phyloP scores from a whole-genome alignment of 2,113 vertebrate genomes.

The Forbesichthys agassizii region DNA sequence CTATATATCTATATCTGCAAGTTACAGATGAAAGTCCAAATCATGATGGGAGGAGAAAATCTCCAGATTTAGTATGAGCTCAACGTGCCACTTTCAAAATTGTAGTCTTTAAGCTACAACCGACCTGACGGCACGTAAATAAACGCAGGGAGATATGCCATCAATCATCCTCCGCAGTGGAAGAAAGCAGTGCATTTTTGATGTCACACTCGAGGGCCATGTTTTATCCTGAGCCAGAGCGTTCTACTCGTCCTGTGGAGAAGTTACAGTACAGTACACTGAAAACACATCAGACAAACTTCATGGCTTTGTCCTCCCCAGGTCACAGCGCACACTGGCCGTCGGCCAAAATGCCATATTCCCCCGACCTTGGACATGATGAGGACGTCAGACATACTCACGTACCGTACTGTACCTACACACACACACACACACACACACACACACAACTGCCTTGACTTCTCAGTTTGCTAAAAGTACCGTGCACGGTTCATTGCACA shows the following conservation, averaged over 20 bases:
- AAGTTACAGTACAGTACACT: constrained; percentile 39
- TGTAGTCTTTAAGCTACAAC: too few relatives aligned
- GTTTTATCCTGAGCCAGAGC: constrained; percentile 47
- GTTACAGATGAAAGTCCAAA: too few relatives aligned
- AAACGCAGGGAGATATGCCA: constrained; percentile 3
- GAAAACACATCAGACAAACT: constrained; percentile 55
- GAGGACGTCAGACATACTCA: constrained; percentile 55
- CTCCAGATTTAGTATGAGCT: too few relatives aligned
- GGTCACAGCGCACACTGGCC: constrained; percentile 42
- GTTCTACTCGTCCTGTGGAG: constrained; percentile 52
- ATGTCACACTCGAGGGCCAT: constrained; percentile 36
- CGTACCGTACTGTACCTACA: not conserved
- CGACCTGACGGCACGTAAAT: too few relatives aligned
- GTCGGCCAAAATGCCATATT: constrained; percentile 31
- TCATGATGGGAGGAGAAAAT: too few relatives aligned
- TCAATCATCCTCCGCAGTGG: constrained; percentile 41
- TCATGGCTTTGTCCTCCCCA: constrained; percentile 52
- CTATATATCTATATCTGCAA: too few relatives aligned
- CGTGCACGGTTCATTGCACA: constrained; percentile 4
- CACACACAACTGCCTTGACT: constrained; percentile 13
- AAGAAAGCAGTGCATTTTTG: constrained; percentile 37
- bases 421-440: not conserved
- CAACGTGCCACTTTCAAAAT: too few relatives aligned
- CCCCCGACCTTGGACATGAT: constrained; percentile 60
- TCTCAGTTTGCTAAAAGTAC: constrained; percentile 52